Base-by-base conservation (phyloP, 2,888 invertebrate species). In the Chymomyza amoena region DNA sequence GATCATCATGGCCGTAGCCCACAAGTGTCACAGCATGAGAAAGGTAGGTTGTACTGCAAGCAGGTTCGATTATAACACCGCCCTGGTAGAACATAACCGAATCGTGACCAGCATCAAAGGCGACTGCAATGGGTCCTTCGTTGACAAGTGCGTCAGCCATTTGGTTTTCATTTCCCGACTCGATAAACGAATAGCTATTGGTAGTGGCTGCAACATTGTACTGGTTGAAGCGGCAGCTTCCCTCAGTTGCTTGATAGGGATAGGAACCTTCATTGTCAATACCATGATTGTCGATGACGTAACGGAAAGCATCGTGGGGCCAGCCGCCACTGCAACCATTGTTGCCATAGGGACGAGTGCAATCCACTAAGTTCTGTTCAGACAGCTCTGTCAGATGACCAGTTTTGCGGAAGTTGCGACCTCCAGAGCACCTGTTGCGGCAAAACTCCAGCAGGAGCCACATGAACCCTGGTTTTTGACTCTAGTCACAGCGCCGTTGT, bases 1-100 rank as follows among this genome's bases (percentile, higher is more conserved):
- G 39, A 45, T 13, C 13, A 66, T 94, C 94, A 86, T 96, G 93
- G 0, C 96, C 96, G 80, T 68, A 71, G 16, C 71, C 71, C 6
- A 57, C 18, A 7, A 73, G 7, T 0, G 57, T 15, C 6, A 73
- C 6, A 10, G 13, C 16, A 61, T 69, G 73, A 13, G 56, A 15
- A 2, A 0, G 0, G 1, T 4, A 13, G 7, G 25, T 0, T 0
- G 51, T 32, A 20, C 13, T 10, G 56, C 73, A 65, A 7, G 56
- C 6, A 4, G 16, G 10, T 10, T 45, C 59, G 32, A 60, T 65
- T 1, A 73, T 56, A 3, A 45, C 39, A 13, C 73, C 73, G 2
- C 15, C 15, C 2, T 54, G 2, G 54, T 54, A 54, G 10, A 9
- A 54, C 54, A 18, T 16, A 54, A 18, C 18, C 9, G 18, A 16